These are phyloP conservation scores for Colletes gigas DNA, from an alignment of 1,140 invertebrate genomes.

Conservation along the genomic window DNA sequence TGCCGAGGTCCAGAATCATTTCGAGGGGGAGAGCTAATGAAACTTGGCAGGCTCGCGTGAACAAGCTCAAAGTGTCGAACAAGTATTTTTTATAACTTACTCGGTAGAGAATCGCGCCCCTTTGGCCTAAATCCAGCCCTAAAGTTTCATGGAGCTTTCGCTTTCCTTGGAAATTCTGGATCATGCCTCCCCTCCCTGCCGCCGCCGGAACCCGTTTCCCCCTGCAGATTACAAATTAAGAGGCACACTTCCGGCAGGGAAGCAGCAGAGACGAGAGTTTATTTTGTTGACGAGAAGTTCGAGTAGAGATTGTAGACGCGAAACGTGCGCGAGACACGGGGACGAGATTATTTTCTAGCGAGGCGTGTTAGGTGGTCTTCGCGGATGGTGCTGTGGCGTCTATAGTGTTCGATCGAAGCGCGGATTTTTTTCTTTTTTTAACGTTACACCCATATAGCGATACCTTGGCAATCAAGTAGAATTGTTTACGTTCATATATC, in stretches of 20 bases:
- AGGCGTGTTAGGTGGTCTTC: constrained; percentile 14
- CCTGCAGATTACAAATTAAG: constrained; percentile 48
- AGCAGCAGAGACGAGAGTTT: constrained; percentile 61
- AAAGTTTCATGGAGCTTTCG: background rate
- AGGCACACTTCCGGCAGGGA: constrained; percentile 33
- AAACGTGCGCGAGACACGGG: background rate
- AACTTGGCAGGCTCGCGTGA: background rate
- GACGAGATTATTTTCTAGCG: constrained; percentile 46
- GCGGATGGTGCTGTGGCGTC: constrained; percentile 2
- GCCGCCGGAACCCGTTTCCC: background rate
- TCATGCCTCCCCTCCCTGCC: background rate
- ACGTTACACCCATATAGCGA: too few relatives aligned
- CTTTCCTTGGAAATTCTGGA: background rate
- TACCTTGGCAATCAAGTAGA: background rate
- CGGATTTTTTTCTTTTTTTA: constrained; percentile 9
- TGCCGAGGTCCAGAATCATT: background rate
- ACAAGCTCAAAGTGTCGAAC: constrained; percentile 27
- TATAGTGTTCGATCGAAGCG: constrained; percentile 11
- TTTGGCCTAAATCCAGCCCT: constrained; percentile 13
- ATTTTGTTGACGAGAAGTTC: constrained; percentile 55
- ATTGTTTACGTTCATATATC: background rate
- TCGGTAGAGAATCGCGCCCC: constrained; percentile 3
- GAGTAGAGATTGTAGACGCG: constrained; percentile 33
- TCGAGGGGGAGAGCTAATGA: constrained; percentile 10
- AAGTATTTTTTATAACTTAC: constrained; percentile 40